Conservation (phyloP, 2,797 vertebrate species). For the Brachyalestes nurse region DNA sequence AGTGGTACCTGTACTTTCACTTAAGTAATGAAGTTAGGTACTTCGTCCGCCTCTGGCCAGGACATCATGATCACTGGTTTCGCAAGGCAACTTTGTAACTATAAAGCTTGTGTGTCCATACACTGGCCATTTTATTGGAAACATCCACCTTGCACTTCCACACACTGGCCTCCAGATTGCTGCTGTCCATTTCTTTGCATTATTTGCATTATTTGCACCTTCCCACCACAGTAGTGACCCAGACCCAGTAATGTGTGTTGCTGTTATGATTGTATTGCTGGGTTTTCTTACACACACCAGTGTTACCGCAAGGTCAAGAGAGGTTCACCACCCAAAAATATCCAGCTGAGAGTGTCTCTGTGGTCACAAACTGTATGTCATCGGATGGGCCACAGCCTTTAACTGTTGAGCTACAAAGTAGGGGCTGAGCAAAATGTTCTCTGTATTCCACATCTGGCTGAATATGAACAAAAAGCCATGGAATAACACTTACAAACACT, state of each 20-base stretch:
- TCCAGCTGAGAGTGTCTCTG: too few species aligned
- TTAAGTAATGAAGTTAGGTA: too few species aligned
- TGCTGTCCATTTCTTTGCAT: too few species aligned
- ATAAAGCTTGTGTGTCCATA: not conserved
- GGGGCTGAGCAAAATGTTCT: not conserved
- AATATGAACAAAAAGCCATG: not conserved
- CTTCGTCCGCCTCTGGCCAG: too few species aligned
- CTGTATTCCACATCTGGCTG: conserved; percentile 23
- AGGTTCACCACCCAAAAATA: too few species aligned
- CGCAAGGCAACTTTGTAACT: too few species aligned
- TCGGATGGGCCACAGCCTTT: too few species aligned
- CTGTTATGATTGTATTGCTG: too few species aligned
- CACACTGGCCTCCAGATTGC: not conserved
- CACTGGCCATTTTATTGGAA: not conserved
- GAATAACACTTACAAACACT: not conserved
- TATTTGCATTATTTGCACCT: not conserved
- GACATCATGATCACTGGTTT: not conserved
- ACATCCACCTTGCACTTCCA: not conserved
- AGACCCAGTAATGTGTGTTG: not conserved
- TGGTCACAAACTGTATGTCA: not conserved
- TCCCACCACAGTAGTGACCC: not conserved
- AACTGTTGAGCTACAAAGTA: too few species aligned
- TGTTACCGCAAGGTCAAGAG: too few species aligned
- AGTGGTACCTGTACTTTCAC: too few species aligned
- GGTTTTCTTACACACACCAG: not conserved